phyloP scores from a whole-genome alignment of 1,140 invertebrate genomes.

The Orchestia grillus region DNA sequence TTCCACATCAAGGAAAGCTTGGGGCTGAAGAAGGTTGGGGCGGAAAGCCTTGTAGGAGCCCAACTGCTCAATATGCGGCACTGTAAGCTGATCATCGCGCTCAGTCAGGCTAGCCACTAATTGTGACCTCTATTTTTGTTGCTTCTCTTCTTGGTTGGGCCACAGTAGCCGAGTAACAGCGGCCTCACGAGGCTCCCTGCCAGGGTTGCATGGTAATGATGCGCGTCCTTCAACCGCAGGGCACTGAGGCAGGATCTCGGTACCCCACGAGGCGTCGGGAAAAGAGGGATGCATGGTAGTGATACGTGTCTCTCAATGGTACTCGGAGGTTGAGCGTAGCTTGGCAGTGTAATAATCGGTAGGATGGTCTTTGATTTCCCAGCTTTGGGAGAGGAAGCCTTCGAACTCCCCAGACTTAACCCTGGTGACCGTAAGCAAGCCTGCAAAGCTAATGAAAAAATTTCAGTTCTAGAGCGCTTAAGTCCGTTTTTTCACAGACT shows the following conservation, averaged over 20 bases:
- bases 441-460: neutral
- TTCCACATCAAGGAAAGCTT: too few relatives aligned
- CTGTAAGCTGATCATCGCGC: neutral
- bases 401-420: neutral
- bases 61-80: neutral
- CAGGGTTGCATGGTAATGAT: neutral
- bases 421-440: neutral
- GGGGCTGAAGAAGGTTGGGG: too few relatives aligned
- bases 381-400: neutral
- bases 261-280: too few relatives aligned
- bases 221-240: neutral
- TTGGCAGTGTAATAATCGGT: neutral
- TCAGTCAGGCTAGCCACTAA: neutral
- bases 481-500: neutral
- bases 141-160: neutral
- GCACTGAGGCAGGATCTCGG: too few relatives aligned
- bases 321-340: neutral
- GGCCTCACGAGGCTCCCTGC: neutral
- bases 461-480: neutral
- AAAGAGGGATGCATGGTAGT: neutral
- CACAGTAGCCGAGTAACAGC: neutral
- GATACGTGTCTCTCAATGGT: neutral
- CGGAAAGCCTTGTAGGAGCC: neutral
- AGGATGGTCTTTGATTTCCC: neutral
- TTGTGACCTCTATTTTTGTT: neutral